A percentile compares a stretch with the other conserved stretches of the same genome.
phyloP scores from a whole-genome alignment of 2,888 invertebrate genomes.

The Trilocha varians region DNA sequence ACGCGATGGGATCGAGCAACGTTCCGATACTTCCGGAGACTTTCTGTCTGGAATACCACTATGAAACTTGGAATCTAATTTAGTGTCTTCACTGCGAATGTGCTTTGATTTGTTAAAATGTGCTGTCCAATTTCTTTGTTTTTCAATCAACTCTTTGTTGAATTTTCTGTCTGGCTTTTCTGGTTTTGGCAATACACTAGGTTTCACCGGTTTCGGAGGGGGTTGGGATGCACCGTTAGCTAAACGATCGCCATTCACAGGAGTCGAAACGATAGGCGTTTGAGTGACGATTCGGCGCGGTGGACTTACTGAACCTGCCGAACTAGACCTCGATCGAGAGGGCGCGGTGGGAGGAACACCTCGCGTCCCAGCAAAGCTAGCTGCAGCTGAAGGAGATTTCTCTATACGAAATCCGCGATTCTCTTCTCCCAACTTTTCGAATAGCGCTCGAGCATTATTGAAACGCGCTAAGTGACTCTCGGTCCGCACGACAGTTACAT shows the following conservation, averaged over 20 bases:
- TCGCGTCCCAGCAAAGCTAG: slow-evolving; percentile 70
- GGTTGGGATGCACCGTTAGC: slow-evolving; percentile 62
- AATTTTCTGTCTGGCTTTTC: slow-evolving; percentile 89
- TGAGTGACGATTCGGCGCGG: slow-evolving; percentile 71
- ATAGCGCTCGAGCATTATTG: slow-evolving; percentile 91
- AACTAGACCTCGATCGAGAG: slow-evolving; percentile 76
- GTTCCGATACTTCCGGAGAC: slow-evolving; percentile 50
- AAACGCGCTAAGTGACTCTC: slow-evolving; percentile 93
- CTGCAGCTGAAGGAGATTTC: slow-evolving; percentile 72
- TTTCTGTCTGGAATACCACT: slow-evolving; percentile 49
- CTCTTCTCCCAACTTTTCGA: slow-evolving; percentile 90
- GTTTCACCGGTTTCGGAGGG: slow-evolving; percentile 64
- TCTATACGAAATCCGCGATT: slow-evolving; percentile 75
- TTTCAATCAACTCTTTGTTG: slow-evolving; percentile 90
- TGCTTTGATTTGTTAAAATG: slow-evolving; percentile 88
- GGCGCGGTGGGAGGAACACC: slow-evolving; percentile 67
- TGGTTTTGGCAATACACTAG: slow-evolving; percentile 78
- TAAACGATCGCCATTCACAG: slow-evolving; percentile 52
- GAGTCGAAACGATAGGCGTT: slow-evolving; percentile 52
- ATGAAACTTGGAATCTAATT: slow-evolving; percentile 44
- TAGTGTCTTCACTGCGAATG: slow-evolving; percentile 46
- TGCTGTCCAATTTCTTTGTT: slow-evolving; percentile 93
- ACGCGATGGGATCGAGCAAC: slow-evolving; percentile 55
- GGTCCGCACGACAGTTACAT: slow-evolving; percentile 85
- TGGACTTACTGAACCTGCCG: slow-evolving; percentile 77